These are phyloP conservation scores for Sinocyclocheilus rhinocerous DNA, from an alignment of 2,113 vertebrate species.

Conservation along the genomic window DNA sequence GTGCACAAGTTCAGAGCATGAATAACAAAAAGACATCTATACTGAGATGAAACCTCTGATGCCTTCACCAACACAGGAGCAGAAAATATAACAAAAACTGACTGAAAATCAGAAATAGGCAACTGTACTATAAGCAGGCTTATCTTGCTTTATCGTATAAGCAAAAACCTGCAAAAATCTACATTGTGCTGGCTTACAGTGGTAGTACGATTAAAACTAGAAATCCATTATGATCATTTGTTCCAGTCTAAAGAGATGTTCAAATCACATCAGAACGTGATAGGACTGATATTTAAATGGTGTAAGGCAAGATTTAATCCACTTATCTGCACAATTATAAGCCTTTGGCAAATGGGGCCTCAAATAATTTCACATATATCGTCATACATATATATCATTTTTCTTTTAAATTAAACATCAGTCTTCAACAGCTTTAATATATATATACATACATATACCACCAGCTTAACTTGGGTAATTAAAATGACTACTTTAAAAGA, in stretches of 20 bases:
- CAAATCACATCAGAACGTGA: background rate
- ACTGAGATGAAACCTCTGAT: slow-evolving; percentile 14
- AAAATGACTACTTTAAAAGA: slow-evolving; percentile 53
- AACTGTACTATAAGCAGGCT: background rate
- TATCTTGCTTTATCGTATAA: background rate
- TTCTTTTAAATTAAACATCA: slow-evolving; percentile 66
- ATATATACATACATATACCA: slow-evolving; percentile 46
- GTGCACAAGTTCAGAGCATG: slow-evolving; percentile 59
- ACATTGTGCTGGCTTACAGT: background rate
- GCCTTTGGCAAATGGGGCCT: slow-evolving; percentile 39
- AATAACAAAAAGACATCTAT: slow-evolving; percentile 53
- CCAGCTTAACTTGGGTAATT: slow-evolving; percentile 44
- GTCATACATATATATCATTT: background rate
- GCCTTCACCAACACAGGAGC: background rate
- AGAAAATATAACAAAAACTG: background rate
- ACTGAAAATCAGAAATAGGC: background rate
- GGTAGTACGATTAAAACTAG: slow-evolving; percentile 15
- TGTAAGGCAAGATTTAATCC: slow-evolving; percentile 21
- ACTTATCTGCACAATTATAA: slow-evolving; percentile 29
- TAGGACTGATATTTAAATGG: background rate
- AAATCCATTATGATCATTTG: slow-evolving; percentile 16
- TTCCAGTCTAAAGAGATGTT: background rate
- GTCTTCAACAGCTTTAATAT: slow-evolving; percentile 59
- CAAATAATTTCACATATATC: slow-evolving; percentile 39
- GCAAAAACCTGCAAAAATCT: too few species aligned